A percentile compares a stretch with the other conserved stretches of the same genome.
Evolutionary conservation across 1,140 invertebrate genomes (phyloP).

Genomic region (Tyrophagus putrescentiae): DNA sequence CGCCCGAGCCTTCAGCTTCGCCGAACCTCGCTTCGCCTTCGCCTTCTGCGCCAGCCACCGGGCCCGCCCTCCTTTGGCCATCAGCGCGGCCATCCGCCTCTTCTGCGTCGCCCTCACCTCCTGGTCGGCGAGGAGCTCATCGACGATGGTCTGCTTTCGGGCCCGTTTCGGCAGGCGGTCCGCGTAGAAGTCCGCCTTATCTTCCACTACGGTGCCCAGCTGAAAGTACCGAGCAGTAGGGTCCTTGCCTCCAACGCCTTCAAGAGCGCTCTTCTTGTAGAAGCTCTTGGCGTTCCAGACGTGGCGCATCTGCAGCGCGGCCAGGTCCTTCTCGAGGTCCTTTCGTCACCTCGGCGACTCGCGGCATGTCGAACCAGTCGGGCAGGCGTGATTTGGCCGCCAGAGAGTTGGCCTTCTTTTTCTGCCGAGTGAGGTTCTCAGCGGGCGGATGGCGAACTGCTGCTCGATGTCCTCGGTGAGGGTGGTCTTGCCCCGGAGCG

Average conservation of each 20-base stretch:
- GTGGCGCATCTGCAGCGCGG: conserved; percentile 78
- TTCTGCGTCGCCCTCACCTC: conserved; percentile 56
- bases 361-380: conserved; percentile 67
- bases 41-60: background rate
- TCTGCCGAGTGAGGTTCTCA: background rate
- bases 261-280: conserved; percentile 71
- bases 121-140: conserved; percentile 75
- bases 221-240: conserved; percentile 65
- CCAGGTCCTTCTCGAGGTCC: conserved; percentile 69
- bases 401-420: conserved; percentile 6
- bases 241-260: background rate
- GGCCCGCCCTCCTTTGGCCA: conserved; percentile 8
- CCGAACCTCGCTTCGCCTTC: background rate
- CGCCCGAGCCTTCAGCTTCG: background rate
- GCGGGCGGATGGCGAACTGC: conserved; percentile 7
- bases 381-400: conserved; percentile 58
- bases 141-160: conserved; percentile 71
- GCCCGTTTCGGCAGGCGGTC: conserved; percentile 62
- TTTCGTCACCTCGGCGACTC: conserved; percentile 65
- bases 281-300: conserved; percentile 78
- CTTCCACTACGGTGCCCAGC: conserved; percentile 42
- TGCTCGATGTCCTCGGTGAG: conserved; percentile 16
- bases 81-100: conserved; percentile 2
- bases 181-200: conserved; percentile 43
- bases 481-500: background rate